phyloP scores from a whole-genome alignment of 2,888 invertebrate genomes.

The Zygothrica quintamaculata region DNA sequence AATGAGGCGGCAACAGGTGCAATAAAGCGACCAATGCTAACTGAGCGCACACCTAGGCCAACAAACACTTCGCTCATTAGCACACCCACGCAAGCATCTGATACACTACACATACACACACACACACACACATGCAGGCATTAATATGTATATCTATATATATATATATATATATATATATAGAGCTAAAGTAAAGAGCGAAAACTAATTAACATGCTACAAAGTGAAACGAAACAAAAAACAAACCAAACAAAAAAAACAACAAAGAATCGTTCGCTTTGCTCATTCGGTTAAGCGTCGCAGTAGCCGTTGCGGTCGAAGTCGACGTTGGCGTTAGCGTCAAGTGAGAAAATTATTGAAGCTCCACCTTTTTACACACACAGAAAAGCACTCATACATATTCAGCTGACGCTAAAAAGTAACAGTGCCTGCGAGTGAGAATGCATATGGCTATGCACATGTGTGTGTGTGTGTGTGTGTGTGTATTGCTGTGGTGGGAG shows the following conservation, averaged over 20 bases:
- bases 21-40: constrained; percentile 64
- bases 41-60: constrained; percentile 62
- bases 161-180: constrained; percentile 9
- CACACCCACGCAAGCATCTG: constrained; percentile 55
- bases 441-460: constrained; percentile 19
- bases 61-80: constrained; percentile 71
- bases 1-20: constrained; percentile 74
- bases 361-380: constrained; percentile 76
- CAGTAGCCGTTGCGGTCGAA: constrained; percentile 24
- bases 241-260: constrained; percentile 30
- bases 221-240: constrained; percentile 57
- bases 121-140: constrained; percentile 24
- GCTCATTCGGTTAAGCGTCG: constrained; percentile 37
- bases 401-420: constrained; percentile 41
- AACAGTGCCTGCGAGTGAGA: constrained; percentile 40
- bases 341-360: constrained; percentile 74
- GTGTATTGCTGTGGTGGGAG: constrained; percentile 23
- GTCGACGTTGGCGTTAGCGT: constrained; percentile 36
- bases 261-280: constrained; percentile 32
- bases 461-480: constrained; percentile 22
- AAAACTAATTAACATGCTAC: constrained; percentile 74
- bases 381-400: constrained; percentile 40
- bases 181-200: constrained; percentile 41
- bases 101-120: constrained; percentile 15
- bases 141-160: constrained; percentile 6